Base-by-base conservation (phyloP, 2,888 invertebrate species). In the Apodemia hepburni region DNA sequence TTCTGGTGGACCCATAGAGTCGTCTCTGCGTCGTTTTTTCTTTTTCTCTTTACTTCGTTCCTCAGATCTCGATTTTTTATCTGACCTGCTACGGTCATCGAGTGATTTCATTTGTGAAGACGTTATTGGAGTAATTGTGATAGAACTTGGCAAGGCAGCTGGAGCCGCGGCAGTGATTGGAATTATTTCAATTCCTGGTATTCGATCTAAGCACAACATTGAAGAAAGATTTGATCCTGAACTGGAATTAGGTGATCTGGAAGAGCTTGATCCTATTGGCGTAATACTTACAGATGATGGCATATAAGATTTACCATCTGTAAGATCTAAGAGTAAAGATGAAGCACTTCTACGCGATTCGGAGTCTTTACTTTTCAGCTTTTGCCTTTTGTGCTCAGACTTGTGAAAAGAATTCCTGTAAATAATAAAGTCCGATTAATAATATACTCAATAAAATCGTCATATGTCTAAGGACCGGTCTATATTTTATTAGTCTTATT, bases 111-210 rank as follows among this genome's bases (percentile, higher is more conserved):
- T 81, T 78, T 93, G 94, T 8, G 93, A 87, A 2, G 92, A 88
- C 0, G 94, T 92, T 51, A 97, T 97, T 3, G 97, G 96, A 0
- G 97, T 97, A 63, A 97, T 97, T 0, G 97, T 97, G 64, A 97
- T 96, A 0, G 97, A 96, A 75, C 96, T 96, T 11, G 96, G 95
- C 35, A 96, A 80, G 6, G 93, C 92, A 8, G 95, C 92, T 6
- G 94, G 93, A 0, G 94, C 84, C 9, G 94, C 85, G 15, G 95
- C 92, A 2, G 94, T 91, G 66, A 96, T 93, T 0, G 97, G 97
- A 73, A 97, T 96, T 60, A 97, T 96, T 84, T 98, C 97, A 67
- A 97, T 97, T 2, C 96, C 96, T 0, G 95, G 95, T 35, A 96
- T 87, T 64, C 95, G 92, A 70, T 96, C 95, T 58, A 95, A 81